These are phyloP conservation scores for Dilophus febrilis DNA, from an alignment of 2,888 invertebrate genomes.

Conservation along the genomic window DNA sequence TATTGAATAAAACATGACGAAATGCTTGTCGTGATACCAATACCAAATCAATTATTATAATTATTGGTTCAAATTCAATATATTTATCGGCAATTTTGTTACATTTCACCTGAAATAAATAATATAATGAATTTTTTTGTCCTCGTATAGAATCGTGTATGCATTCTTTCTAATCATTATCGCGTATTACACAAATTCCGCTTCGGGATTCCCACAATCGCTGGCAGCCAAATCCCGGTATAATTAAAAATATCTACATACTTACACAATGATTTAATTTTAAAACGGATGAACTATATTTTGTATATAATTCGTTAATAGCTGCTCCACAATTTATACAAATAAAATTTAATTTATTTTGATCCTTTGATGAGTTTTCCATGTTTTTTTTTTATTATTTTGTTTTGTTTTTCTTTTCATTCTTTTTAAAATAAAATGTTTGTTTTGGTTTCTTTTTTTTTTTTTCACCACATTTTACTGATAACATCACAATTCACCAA, in stretches of 20 bases:
- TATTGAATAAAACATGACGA: constrained; percentile 70
- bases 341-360: constrained; percentile 8
- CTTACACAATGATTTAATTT: constrained; percentile 63
- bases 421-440: background rate
- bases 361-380: background rate
- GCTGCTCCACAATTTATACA: constrained; percentile 55
- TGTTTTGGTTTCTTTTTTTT: background rate
- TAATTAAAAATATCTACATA: constrained; percentile 11
- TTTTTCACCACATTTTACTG: background rate
- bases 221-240: no score
- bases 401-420: background rate
- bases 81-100: constrained; percentile 69
- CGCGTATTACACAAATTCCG: no score
- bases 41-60: constrained; percentile 70
- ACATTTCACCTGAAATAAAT: constrained; percentile 49
- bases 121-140: no score
- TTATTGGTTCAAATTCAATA: constrained; percentile 78
- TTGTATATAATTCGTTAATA: constrained; percentile 44
- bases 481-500: no score
- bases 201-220: no score
- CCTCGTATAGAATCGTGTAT: no score
- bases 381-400: background rate
- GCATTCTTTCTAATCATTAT: no score
- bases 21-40: constrained; percentile 67
- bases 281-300: constrained; percentile 51